Conservation (phyloP, 92 coral and sea anemone genomes). For the Galaxea fascicularis region DNA sequence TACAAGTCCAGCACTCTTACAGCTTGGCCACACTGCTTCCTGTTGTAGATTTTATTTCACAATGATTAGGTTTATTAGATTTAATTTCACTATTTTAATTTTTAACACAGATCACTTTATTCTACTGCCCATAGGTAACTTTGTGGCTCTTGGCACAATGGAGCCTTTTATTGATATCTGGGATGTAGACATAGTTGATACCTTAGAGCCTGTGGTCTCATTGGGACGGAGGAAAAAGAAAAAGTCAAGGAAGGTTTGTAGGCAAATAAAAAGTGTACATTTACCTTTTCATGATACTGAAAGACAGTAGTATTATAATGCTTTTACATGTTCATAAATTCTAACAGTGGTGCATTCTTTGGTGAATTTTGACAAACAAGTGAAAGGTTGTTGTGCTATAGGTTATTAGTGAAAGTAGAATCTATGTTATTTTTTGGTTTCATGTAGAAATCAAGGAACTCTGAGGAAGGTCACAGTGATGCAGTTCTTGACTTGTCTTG, state of each 20-base stretch:
- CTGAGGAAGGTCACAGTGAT: slow-evolving; percentile 79
- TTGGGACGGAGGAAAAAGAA: slow-evolving; percentile 81
- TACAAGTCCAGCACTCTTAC: too few relatives aligned
- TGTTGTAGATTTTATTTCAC: too few relatives aligned
- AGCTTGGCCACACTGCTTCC: too few relatives aligned
- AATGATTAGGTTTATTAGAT: too few relatives aligned
- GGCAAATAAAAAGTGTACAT: background rate
- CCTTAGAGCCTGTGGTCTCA: slow-evolving; percentile 85
- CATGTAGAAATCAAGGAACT: slow-evolving; percentile 35
- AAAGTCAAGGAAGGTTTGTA: slow-evolving; percentile 75
- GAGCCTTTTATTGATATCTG: slow-evolving; percentile 91
- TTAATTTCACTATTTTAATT: too few relatives aligned
- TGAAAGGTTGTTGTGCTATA: background rate
- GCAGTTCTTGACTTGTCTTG: slow-evolving; percentile 95
- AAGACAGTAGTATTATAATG: too few relatives aligned
- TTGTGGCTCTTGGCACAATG: slow-evolving; percentile 96
- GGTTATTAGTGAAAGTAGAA: too few relatives aligned
- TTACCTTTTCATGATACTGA: background rate
- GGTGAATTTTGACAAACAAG: background rate
- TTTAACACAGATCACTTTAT: background rate
- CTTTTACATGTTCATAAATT: too few relatives aligned
- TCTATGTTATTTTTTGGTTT: background rate
- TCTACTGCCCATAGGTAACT: slow-evolving; percentile 61
- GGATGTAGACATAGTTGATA: slow-evolving; percentile 93
- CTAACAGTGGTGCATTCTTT: too few relatives aligned